These are phyloP conservation scores for Crotalus tigris DNA, from an alignment of 2,113 vertebrate genomes.

Conservation along the genomic window DNA sequence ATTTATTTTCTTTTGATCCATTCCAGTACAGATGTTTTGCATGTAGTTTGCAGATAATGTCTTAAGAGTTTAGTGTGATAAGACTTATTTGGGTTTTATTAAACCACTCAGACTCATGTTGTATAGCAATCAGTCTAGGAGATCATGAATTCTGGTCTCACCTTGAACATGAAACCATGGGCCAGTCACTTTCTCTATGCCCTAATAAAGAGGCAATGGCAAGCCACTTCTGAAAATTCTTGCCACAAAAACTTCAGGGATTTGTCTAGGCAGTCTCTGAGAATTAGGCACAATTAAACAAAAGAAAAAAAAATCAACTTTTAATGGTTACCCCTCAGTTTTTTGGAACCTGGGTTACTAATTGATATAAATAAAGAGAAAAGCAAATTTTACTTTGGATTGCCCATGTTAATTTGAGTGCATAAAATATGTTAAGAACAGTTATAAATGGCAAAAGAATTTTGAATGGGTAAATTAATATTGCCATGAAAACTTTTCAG, in stretches of 20 bases:
- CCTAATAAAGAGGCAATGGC: not conserved
- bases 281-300: not conserved
- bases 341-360: not conserved
- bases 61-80: not conserved
- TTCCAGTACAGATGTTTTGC: not conserved
- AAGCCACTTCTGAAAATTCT: not conserved
- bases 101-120: not conserved
- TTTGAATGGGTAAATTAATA: slow-evolving; percentile 12
- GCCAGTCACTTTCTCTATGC: not conserved
- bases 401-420: not conserved
- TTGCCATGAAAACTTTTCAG: not conserved
- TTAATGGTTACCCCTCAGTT: not conserved
- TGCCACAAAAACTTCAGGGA: not conserved
- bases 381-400: not conserved
- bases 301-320: not conserved
- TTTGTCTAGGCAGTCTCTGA: not conserved
- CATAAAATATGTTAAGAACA: not conserved
- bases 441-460: slow-evolving; percentile 6
- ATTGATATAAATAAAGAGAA: not conserved
- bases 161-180: not conserved
- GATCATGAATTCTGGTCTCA: not conserved
- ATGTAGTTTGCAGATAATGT: not conserved
- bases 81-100: not conserved
- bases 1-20: not conserved
- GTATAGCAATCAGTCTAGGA: not conserved